Evolutionary conservation across 2,113 vertebrate species (phyloP).

Genomic region (Calidris pugnax): DNA sequence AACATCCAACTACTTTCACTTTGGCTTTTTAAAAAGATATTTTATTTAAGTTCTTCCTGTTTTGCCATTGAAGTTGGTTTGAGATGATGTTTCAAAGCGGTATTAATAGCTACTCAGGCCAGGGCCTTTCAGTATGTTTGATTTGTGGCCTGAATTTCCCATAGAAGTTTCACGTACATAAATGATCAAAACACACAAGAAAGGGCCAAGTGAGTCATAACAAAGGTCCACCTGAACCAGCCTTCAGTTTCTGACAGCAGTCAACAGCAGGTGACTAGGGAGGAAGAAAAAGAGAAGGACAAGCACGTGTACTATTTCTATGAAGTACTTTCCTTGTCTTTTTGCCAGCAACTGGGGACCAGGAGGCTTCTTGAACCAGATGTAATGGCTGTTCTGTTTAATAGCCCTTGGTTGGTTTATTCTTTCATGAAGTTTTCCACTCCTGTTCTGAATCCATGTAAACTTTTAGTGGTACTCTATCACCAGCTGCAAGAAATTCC

Average conservation of each 20-base stretch:
- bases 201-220: neutral
- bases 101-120: neutral
- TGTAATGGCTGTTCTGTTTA: neutral
- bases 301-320: rapidly evolving
- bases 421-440: neutral
- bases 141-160: neutral
- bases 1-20: neutral
- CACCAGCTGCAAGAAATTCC: neutral
- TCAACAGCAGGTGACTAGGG: neutral
- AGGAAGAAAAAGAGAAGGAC: neutral
- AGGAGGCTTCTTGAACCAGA: neutral
- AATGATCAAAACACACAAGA: neutral
- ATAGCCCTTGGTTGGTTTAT: neutral
- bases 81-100: neutral
- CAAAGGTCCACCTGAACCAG: neutral
- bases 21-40: neutral
- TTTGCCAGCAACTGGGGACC: neutral
- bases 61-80: neutral
- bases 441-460: neutral
- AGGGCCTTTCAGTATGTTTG: neutral
- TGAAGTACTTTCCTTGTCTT: neutral
- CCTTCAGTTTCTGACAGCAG: neutral
- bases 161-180: neutral
- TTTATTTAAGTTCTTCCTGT: neutral
- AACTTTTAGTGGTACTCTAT: neutral